Evolutionary conservation across 2,113 vertebrate species (phyloP), one percentile per base, ranked within the genome.

Genomic region (Heptranchias perlo): DNA sequence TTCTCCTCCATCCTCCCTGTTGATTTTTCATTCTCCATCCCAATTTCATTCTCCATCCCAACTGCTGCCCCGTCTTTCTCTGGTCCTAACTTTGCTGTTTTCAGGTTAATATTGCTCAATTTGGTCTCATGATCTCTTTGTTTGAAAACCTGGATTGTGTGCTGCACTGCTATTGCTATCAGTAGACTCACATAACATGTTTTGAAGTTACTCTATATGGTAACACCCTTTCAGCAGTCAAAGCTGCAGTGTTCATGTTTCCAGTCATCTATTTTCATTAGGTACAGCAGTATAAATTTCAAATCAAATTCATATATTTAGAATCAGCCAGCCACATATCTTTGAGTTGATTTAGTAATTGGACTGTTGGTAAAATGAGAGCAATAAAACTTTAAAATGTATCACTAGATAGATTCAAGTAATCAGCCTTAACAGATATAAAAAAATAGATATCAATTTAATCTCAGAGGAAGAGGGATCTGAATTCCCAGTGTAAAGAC

Each of bases 341-440:
- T 94, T 64, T 64, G 91, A 94, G 58, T 94, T 25, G 25, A 94
- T 49, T 94, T 28, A 67, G 62, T 67, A 39, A 67, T 67, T 94
- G 39, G 69, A 95, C 44, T 69, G 39, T 14, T 67, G 93, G 64
- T 69, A 67, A 95, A 95, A 95, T 69, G 23, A 21, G 47, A 95
- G 93, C 23, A 95, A 69, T 95, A 95, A 95, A 13, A 95, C 39
- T 95, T 69, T 25, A 95, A 47, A 49, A 4, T 49, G 62, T 69
- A 95, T 95, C 44, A 49, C 25, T 11, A 69, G 25, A 49, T 95
- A 95, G 64, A 69, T 95, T 67, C 23, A 95, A 69, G 44, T 31
- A 95, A 69, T 49, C 31, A 94, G 21, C n/a, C 14, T 93, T 39
- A 93, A 64, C 7, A 23, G 91, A 93, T 93, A 47, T 62, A 44